phyloP scores from a whole-genome alignment of 1,140 invertebrate species.

The Tetragnatha versicolor region DNA sequence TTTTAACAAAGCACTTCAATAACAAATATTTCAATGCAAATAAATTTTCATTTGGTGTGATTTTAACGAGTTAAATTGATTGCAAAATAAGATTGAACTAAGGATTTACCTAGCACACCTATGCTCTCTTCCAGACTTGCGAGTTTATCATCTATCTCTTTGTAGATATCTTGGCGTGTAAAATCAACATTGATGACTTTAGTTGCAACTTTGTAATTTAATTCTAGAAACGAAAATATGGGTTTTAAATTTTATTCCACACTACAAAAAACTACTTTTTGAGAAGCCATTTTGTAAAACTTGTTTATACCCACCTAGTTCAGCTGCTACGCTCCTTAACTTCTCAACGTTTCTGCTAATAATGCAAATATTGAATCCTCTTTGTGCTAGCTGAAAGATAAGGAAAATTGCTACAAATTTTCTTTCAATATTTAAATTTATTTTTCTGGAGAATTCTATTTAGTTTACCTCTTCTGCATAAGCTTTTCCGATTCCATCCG shows the following conservation, averaged over 20 bases:
- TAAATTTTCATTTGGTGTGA: background rate
- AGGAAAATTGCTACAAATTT: background rate
- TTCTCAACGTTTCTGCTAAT: conserved; percentile 86
- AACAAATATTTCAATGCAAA: background rate
- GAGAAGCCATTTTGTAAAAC: background rate
- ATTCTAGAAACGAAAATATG: conserved; percentile 66
- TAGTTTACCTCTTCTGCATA: conserved; percentile 73
- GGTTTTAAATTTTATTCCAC: background rate
- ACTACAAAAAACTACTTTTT: background rate
- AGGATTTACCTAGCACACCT: conserved; percentile 73
- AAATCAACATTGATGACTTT: conserved; percentile 87
- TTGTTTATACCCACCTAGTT: conserved; percentile 69
- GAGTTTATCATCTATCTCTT: conserved; percentile 77
- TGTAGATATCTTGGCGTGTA: conserved; percentile 76
- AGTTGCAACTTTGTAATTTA: conserved; percentile 77
- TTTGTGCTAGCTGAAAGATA: conserved; percentile 74
- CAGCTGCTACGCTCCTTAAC: conserved; percentile 78
- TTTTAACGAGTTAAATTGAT: background rate
- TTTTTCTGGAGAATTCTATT: background rate
- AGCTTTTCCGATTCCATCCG: conserved; percentile 90
- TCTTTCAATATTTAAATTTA: background rate
- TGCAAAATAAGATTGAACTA: background rate
- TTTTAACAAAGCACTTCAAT: background rate
- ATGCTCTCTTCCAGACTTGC: conserved; percentile 76
- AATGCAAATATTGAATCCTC: conserved; percentile 85